A percentile compares a stretch with the other conserved stretches of the same genome.
phyloP scores from a whole-genome alignment of 2,888 invertebrate species.

The Nymphalis c-album region DNA sequence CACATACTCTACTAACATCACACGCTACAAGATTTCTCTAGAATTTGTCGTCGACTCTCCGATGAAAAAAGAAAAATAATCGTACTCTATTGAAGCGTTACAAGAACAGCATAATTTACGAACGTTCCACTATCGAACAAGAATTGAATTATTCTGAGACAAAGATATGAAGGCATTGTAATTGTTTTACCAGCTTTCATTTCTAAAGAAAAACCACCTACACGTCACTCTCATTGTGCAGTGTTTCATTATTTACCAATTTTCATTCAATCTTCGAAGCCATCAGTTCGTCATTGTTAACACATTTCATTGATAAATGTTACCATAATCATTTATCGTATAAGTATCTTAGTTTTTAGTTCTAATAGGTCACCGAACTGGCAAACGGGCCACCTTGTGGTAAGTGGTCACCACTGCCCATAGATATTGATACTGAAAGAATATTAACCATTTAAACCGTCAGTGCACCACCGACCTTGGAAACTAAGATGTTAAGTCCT shows the following conservation, averaged over 20 bases:
- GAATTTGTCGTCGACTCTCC: conserved; percentile 41
- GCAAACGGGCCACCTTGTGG: no score
- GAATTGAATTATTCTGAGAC: conserved; percentile 59
- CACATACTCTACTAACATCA: conserved; percentile 23
- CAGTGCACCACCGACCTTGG: no score
- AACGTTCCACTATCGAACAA: conserved; percentile 52
- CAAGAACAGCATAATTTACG: conserved; percentile 59
- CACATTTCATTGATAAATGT: conserved; percentile 13
- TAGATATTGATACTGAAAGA: no score
- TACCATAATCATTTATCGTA: neutral
- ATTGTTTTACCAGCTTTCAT: conserved; percentile 64
- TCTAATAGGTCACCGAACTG: no score
- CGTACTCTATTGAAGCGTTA: conserved; percentile 65
- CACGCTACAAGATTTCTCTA: conserved; percentile 51
- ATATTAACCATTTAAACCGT: no score
- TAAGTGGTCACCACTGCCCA: no score
- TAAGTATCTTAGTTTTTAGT: no score
- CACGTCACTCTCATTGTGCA: conserved; percentile 57
- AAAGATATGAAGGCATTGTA: conserved; percentile 56
- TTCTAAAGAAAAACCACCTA: conserved; percentile 58
- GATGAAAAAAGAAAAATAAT: conserved; percentile 63
- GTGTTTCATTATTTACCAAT: conserved; percentile 37
- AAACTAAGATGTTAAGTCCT: no score
- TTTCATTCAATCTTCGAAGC: conserved; percentile 39
- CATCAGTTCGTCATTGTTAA: conserved; percentile 14